Base-by-base conservation (phyloP, 1,140 invertebrate species). In the Drosophila arizonae region DNA sequence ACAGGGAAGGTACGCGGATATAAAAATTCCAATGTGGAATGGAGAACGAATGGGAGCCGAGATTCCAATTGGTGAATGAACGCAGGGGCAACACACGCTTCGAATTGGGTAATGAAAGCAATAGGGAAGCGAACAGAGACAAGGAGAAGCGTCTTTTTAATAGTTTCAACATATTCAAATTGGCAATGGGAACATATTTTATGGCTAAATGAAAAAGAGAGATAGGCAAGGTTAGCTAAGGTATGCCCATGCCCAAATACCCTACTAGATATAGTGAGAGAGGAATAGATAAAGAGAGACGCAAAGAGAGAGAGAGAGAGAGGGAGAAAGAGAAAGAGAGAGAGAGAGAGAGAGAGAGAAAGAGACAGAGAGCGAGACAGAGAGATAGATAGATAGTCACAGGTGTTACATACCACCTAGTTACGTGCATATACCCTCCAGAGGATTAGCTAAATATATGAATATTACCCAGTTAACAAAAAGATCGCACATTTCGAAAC, bases 401-500 rank as follows among this genome's bases (percentile, higher is more conserved):
- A 17, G 43, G 6, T 6, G 46, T 50, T 9, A 26, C 48, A 50
- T 50, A 26, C 6, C 26, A 0, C 6, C 11, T 10, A n/a, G 9
- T 6, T 13, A 26, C n/a, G 10, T 26, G 17, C 2, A 26, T 13
- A 50, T 50, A 13, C 48, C 48, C 48, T 9, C 48, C 4, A 15
- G 6, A 6, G 24, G 10, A 24, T 1, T 24, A 24, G 21, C 17
- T 24, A 8, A 52, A 48, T 8, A 17, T 17, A 39, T 15, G 43
- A 48, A 48, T 55, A 63, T 70, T 63, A 46, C 33, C 50, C 36
- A 36, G 58, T 30, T 63, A 36, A 61, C 6, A 48, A 28, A 50
- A 62, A 48, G 57, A 57, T 57, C 55, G 39, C 30, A 62, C 28
- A 48, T 61, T 62, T 55, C 45, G 51, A 73, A 73, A 73, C 64